Conservation (phyloP, 2,888 invertebrate species). For the Anagyrus pseudococci region DNA sequence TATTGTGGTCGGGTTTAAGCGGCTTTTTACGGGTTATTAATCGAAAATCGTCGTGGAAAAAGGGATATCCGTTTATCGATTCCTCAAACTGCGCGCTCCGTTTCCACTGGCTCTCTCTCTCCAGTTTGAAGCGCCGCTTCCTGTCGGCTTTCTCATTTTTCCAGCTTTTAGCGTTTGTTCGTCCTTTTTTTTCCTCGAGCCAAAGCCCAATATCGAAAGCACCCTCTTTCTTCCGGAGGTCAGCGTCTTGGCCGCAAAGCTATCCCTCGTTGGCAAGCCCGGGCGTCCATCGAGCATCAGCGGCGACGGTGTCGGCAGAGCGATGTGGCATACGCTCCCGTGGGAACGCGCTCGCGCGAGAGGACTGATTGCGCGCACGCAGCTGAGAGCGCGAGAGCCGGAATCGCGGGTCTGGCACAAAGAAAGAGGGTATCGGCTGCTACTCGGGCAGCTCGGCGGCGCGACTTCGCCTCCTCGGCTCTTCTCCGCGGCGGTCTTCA, state of each 20-base stretch:
- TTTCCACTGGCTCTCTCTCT: slow-evolving; percentile 26
- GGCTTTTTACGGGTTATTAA: slow-evolving; percentile 5
- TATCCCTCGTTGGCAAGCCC: too few species aligned
- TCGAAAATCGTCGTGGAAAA: not conserved
- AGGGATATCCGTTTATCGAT: slow-evolving; percentile 14
- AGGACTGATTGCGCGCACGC: not conserved
- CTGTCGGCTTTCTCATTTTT: slow-evolving; percentile 21
- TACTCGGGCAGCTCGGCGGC: too few species aligned
- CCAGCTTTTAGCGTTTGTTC: slow-evolving; percentile 28
- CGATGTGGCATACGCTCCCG: too few species aligned
- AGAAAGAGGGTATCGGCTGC: slow-evolving; percentile 42
- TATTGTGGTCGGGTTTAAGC: too few species aligned
- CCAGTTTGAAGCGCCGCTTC: not conserved
- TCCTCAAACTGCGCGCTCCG: not conserved
- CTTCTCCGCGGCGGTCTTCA: not conserved
- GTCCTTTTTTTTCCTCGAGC: slow-evolving; percentile 18
- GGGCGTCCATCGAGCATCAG: too few species aligned
- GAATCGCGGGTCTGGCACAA: slow-evolving; percentile 38
- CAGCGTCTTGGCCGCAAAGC: not conserved
- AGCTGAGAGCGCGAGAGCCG: slow-evolving; percentile 34
- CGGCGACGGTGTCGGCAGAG: too few species aligned
- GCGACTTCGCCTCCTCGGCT: slow-evolving; percentile 8
- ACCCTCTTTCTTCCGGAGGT: slow-evolving; percentile 8
- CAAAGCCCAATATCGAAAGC: slow-evolving; percentile 18
- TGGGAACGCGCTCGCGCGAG: too few species aligned